Conservation (phyloP, 2,888 invertebrate species). For the Cephus spinipes region DNA sequence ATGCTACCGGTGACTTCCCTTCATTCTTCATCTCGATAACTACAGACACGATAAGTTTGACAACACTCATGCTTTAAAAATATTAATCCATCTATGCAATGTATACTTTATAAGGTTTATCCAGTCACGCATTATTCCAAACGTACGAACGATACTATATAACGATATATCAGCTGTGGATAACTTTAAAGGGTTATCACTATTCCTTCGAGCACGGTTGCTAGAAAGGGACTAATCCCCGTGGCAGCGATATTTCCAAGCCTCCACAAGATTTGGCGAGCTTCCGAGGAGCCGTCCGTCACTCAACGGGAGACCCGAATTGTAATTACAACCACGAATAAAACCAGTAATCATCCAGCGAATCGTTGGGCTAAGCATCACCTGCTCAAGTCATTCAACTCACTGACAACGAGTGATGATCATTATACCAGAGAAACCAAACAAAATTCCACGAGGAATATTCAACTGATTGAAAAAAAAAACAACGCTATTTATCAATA, state of each 20-base stretch:
- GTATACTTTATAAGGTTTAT: not conserved
- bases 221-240: constrained; percentile 33
- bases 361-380: constrained; percentile 26
- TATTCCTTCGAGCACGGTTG: constrained; percentile 22
- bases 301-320: constrained; percentile 21
- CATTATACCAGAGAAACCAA: not conserved
- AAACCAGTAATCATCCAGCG: constrained; percentile 29
- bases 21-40: constrained; percentile 35
- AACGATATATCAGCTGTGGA: no score
- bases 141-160: no score
- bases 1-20: constrained; percentile 25
- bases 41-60: constrained; percentile 15
- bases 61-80: not conserved
- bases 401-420: not conserved
- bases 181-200: not conserved
- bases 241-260: not conserved
- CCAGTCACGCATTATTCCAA: no score
- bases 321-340: constrained; percentile 35
- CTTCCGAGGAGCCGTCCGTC: constrained; percentile 33
- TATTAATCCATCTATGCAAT: not conserved
- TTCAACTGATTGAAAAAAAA: constrained; percentile 5
- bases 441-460: not conserved
- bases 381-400: constrained; percentile 21
- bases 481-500: constrained; percentile 1
- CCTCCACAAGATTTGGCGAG: constrained; percentile 26